Evolutionary conservation across 2,888 invertebrate genomes (phyloP).

Genomic region (Timema cristinae): DNA sequence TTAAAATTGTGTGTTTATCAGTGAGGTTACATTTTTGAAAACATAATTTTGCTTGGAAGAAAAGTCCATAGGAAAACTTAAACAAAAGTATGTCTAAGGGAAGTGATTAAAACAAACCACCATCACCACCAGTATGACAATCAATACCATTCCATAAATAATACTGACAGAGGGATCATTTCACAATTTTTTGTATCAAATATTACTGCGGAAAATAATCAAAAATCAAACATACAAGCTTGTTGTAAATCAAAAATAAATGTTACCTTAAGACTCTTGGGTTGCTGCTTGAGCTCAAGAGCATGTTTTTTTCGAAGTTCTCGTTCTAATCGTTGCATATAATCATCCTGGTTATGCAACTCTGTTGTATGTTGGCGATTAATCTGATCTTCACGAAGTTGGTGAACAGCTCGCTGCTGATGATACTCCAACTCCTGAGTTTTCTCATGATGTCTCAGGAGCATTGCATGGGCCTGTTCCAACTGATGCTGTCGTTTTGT

Average conservation of each 20-base stretch:
- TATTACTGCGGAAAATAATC: no score
- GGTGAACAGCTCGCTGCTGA: conserved; percentile 93
- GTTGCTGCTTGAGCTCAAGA: conserved; percentile 94
- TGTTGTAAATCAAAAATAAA: neutral
- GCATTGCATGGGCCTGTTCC: conserved; percentile 91
- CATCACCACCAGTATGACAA: no score
- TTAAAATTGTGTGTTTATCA: no score
- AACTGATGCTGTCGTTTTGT: conserved; percentile 92
- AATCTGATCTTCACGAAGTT: conserved; percentile 81
- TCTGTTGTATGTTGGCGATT: conserved; percentile 92
- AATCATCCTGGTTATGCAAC: conserved; percentile 91
- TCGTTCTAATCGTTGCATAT: conserved; percentile 90
- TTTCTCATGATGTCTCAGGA: conserved; percentile 93
- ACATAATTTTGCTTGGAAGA: no score
- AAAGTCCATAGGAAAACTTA: no score
- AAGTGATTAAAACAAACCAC: no score
- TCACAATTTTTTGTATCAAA: no score
- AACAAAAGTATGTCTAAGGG: no score
- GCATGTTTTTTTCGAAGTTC: conserved; percentile 96
- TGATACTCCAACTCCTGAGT: conserved; percentile 94
- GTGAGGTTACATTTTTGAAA: no score
- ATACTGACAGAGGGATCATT: no score
- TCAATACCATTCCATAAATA: no score
- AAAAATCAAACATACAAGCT: neutral
- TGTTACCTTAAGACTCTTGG: conserved; percentile 91